Base-by-base conservation (phyloP, 2,113 vertebrate genomes). In the Platichthys stellatus region DNA sequence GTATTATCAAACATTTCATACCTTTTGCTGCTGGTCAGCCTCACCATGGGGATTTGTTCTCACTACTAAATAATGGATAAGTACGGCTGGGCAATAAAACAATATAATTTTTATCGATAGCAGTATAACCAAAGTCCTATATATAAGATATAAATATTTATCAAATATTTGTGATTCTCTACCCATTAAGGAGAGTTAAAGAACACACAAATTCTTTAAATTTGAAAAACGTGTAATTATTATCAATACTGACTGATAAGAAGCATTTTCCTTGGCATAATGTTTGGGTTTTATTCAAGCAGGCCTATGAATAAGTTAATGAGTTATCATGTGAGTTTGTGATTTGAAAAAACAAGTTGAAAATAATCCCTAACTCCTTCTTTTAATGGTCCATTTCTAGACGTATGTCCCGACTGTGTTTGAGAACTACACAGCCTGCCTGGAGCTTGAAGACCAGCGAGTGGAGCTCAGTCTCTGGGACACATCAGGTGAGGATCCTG, bases 381-480 rank as follows among this genome's bases (percentile, higher is more conserved):
- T 69, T 69, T 63, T 74, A n/a, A 8, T 63, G 54, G 51, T 81
- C 53, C 61, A 2, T n/a, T 78, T 87, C 6, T 89, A 99, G 97
- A 98, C 97, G 0, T 98, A 98, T 14, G 96, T 98, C 78, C 97
- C 97, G 31, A 98, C 97, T 13, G 97, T 99, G 82, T 98, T 99
- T 89, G 97, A 99, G 90, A 99, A 99, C 92, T 99, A 99, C 93
- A 98, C 97, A 2, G 95, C 97, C 76, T 96, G 96, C 81, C 86
- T 98, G 94, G 95, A 97, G 84, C 94, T 96, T 2, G 97, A 99
- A 64, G 97, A 96, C 15, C 97, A 98, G 89, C 95, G 97, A 31
- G 96, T 98, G 65, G 97, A 98, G 93, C 96, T 99, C 63, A 99
- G 97, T 80, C 95, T 98, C 12, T 98, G 97, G 97, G 97, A 99